Evolutionary conservation across 1,140 invertebrate species (phyloP), one percentile per base, ranked within the genome.

Genomic region (Papilio machaon): DNA sequence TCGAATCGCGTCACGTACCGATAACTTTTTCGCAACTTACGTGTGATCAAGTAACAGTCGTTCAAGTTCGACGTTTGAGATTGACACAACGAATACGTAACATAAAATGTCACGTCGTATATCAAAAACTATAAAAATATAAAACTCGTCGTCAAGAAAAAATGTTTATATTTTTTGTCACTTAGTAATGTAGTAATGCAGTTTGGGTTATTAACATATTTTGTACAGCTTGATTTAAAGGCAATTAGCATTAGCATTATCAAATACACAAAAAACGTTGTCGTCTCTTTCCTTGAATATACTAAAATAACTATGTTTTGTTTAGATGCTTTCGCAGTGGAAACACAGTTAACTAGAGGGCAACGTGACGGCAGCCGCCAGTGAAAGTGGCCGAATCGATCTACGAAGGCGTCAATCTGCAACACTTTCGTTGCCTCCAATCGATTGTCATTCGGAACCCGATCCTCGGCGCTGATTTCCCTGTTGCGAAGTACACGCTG

Each of bases 381-480:
- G 91, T 92, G 91, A 92, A 92, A 92, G 91, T 90, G 73, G 76
- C 83, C 84, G 83, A 91, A 88, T 87, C 83, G 85, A 84, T 85
- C 80, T 86, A 83, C 80, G 74, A 77, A 85, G 82, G 82, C 84
- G 87, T 88, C 89, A 86, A 89, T 91, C 87, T 85, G 89, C 85
- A 87, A 91, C 89, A 91, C 91, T 92, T 92, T 92, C 90, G 85
- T 90, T 84, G 84, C 80, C 83, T 83, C 84, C 85, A 91, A 88
- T 88, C 86, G 86, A 91, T 91, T 90, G 88, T 90, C 84, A 91
- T 92, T 91, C 89, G 83, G 83, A 81, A 60, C 46, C 77, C 79
- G 88, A 85, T 87, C 87, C 87, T 85, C 81, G 77, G 47, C 60
- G 82, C 80, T 85, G 88, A 87, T 89, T 90, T 91, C 86, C 84